phyloP scores from a whole-genome alignment of 2,888 invertebrate genomes.

The Liodrosophila aerea region DNA sequence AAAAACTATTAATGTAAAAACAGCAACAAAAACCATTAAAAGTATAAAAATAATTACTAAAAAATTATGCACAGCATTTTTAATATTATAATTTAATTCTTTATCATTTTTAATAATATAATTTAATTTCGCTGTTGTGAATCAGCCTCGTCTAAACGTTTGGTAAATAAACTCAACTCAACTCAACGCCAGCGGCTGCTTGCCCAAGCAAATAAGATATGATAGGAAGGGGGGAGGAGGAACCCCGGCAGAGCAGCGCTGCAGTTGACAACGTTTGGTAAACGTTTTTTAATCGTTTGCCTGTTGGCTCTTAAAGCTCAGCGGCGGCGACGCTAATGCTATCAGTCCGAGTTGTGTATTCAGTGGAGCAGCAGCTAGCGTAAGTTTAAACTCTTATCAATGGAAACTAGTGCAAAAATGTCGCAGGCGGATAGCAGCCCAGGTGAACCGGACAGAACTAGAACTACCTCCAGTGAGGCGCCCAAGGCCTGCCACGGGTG shows the following conservation, averaged over 20 bases:
- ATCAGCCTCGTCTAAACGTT: conserved; percentile 2
- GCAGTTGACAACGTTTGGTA: neutral
- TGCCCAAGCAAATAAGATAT: conserved; percentile 11
- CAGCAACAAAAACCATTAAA: conserved; percentile 48
- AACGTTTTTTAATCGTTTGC: conserved; percentile 33
- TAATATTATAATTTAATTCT: neutral
- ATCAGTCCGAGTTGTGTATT: conserved; percentile 52
- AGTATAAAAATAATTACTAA: conserved; percentile 40
- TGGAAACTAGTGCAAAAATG: conserved; percentile 49
- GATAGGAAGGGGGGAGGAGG: neutral
- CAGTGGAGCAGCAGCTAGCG: conserved; percentile 22
- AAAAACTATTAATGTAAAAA: conserved; percentile 79
- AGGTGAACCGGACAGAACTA: too few relatives aligned
- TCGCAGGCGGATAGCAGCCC: conserved; percentile 42
- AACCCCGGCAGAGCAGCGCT: neutral
- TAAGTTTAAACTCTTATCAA: conserved; percentile 37
- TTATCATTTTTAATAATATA: neutral
- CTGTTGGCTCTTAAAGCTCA: conserved; percentile 41
- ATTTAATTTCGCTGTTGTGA: neutral
- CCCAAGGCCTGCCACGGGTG: conserved; percentile 52
- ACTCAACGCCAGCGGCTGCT: conserved; percentile 7
- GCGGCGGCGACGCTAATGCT: conserved; percentile 14
- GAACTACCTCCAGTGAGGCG: neutral
- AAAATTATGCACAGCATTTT: conserved; percentile 10
- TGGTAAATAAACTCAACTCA: neutral